Base-by-base conservation (phyloP, 1,140 invertebrate genomes). In the Tetraneura akinire region DNA sequence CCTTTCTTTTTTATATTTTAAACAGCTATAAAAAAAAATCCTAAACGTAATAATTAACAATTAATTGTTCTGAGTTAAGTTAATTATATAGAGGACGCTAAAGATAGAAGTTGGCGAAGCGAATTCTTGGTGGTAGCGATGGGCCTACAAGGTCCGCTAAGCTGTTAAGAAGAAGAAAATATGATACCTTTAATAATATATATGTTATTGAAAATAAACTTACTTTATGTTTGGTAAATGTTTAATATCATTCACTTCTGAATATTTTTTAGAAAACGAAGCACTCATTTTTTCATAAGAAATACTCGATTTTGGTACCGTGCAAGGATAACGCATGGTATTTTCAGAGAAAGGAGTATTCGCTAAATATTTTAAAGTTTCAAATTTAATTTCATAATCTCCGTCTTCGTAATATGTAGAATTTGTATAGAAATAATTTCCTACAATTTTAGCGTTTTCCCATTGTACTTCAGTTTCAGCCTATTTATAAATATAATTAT, bases 341-440 rank as follows among this genome's bases (percentile, higher is more conserved):
- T 73, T 47, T n/a, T 53, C 16, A 11, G 47, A 18, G 16, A 73
- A 9, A 5, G 23, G 1, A 3, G 70, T 53, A 18, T 32, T 53
- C 4, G 45, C 70, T 0, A 6, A 6, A 10, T 73, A 73, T 73
- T n/a, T 73, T n/a, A 73, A 53, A 4, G 16, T n/a, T 18, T 32
- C 47, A 11, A 73, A 73, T 49, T 53, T 5, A 73, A 53, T 73
- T 8, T 51, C 14, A 51, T 73, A 73, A 6, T 73, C 32, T 16
- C 70, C 70, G 51, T 53, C 14, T 4, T 73, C 70, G 18, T 11
- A 73, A 18, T 18, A 53, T 18, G 21, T 49, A 8, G 23, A 2
- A 29, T 49, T 73, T n/a, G 16, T 16, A 51, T 26, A 73, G 5
- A 11, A 13, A 51, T 73, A 53, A n/a, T 51, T 53, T 18, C 70